A percentile compares a stretch with the other conserved stretches of the same genome.
Evolutionary conservation across 2,888 invertebrate species (phyloP).

Genomic region (Pecten maximus): DNA sequence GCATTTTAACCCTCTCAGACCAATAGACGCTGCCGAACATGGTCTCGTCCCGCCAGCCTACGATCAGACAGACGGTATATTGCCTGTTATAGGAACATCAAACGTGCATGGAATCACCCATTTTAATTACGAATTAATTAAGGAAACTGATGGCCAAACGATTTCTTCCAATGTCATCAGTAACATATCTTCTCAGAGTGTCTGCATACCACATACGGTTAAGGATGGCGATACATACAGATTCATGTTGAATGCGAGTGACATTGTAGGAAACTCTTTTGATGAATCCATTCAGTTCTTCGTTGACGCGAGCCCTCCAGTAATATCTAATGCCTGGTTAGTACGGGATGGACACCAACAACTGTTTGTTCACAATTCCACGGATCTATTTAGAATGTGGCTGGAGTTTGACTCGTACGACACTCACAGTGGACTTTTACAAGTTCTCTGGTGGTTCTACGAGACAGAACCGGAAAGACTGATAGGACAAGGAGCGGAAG

Average conservation of each 20-base stretch:
- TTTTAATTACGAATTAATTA: slow-evolving; percentile 48
- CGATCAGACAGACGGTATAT: slow-evolving; percentile 59
- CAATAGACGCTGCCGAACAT: slow-evolving; percentile 51
- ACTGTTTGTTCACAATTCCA: slow-evolving; percentile 62
- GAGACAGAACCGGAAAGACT: not conserved
- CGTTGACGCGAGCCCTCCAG: slow-evolving; percentile 59
- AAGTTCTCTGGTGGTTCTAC: slow-evolving; percentile 7
- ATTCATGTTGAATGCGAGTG: slow-evolving; percentile 55
- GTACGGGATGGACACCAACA: slow-evolving; percentile 52
- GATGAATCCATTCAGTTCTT: slow-evolving; percentile 51
- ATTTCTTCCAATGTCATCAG: slow-evolving; percentile 31
- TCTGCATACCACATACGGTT: slow-evolving; percentile 52
- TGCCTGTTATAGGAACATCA: slow-evolving; percentile 60
- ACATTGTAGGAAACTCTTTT: slow-evolving; percentile 59
- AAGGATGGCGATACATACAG: slow-evolving; percentile 59
- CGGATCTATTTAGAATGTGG: slow-evolving; percentile 63
- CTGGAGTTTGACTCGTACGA: slow-evolving; percentile 62
- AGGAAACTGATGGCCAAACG: slow-evolving; percentile 31
- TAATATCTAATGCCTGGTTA: slow-evolving; percentile 60
- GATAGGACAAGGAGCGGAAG: not conserved
- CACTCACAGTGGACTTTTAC: slow-evolving; percentile 63
- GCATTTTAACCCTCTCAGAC: slow-evolving; percentile 52
- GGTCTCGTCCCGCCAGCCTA: slow-evolving; percentile 55
- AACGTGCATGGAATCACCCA: slow-evolving; percentile 59
- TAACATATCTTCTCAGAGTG: slow-evolving; percentile 48